Evolutionary conservation across 2,797 vertebrate species (phyloP).

Genomic region (Lophotriccus pileatus): DNA sequence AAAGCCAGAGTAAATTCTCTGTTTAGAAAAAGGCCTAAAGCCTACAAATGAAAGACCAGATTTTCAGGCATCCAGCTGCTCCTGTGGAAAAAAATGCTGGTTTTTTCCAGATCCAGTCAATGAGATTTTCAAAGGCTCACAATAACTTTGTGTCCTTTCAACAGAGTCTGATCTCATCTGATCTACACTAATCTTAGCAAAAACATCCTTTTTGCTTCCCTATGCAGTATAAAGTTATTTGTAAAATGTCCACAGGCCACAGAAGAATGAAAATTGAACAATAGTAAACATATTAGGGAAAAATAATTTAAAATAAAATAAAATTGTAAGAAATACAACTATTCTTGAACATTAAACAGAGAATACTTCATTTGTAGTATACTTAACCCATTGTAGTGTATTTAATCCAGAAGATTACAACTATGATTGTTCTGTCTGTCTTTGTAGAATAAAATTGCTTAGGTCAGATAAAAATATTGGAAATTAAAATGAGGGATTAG

Average conservation of each 20-base stretch:
- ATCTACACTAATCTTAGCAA: neutral
- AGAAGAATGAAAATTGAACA: neutral
- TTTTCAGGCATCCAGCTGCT: conserved; percentile 37
- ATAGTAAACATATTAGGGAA: neutral
- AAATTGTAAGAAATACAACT: neutral
- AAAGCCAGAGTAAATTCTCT: conserved; percentile 6
- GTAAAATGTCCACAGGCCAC: neutral
- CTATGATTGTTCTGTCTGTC: neutral
- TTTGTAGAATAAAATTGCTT: neutral
- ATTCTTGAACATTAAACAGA: neutral
- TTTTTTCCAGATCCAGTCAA: neutral
- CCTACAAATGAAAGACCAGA: conserved; percentile 17
- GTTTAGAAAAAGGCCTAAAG: conserved; percentile 20
- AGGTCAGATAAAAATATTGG: neutral
- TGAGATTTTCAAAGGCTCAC: conserved; percentile 12
- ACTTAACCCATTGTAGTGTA: neutral
- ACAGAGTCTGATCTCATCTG: neutral
- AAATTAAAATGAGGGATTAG: neutral
- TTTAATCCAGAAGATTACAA: neutral
- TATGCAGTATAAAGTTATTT: neutral
- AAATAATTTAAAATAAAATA: neutral
- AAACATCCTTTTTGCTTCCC: neutral
- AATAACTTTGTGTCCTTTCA: neutral
- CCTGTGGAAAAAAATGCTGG: neutral
- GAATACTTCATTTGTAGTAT: neutral